A percentile compares a stretch with the other conserved stretches of the same genome.
Conservation (phyloP, 2,888 invertebrate genomes). For the Thereva nobilitata region DNA sequence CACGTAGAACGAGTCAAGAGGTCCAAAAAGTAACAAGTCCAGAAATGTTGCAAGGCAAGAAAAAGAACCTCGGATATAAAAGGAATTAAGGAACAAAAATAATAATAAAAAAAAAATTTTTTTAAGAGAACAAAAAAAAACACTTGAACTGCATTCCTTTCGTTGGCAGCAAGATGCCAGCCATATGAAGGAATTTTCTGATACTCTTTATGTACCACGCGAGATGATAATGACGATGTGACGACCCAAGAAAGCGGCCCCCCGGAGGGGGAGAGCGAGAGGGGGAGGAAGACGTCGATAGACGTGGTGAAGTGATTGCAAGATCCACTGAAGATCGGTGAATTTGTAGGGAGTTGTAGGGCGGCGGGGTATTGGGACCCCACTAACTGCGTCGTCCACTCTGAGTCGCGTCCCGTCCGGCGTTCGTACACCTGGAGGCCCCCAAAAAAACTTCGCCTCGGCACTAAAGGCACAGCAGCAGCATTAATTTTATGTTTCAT, state of each 20-base stretch:
- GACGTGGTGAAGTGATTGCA: not conserved
- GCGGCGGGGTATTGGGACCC: constrained; percentile 4
- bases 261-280: constrained; percentile 16
- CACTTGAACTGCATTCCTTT: constrained; percentile 39
- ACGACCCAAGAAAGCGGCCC: constrained; percentile 29
- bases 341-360: too few species aligned
- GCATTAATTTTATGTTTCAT: constrained; percentile 40
- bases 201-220: constrained; percentile 38
- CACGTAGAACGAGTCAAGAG: not conserved
- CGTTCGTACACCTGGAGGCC: constrained; percentile 32
- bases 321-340: too few species aligned
- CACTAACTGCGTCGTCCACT: constrained; percentile 12
- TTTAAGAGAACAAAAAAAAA: constrained; percentile 26
- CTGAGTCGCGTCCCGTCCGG: constrained; percentile 12
- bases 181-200: constrained; percentile 39
- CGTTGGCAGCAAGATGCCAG: constrained; percentile 36
- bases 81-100: constrained; percentile 31
- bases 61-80: constrained; percentile 21
- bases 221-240: constrained; percentile 37
- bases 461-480: constrained; percentile 21
- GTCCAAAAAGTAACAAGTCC: constrained; percentile 15
- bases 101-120: not conserved
- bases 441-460: constrained; percentile 14
- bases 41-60: constrained; percentile 14
- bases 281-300: constrained; percentile 10